phyloP scores from a whole-genome alignment of 2,113 vertebrate species.

The Chascanopsetta lugubris region DNA sequence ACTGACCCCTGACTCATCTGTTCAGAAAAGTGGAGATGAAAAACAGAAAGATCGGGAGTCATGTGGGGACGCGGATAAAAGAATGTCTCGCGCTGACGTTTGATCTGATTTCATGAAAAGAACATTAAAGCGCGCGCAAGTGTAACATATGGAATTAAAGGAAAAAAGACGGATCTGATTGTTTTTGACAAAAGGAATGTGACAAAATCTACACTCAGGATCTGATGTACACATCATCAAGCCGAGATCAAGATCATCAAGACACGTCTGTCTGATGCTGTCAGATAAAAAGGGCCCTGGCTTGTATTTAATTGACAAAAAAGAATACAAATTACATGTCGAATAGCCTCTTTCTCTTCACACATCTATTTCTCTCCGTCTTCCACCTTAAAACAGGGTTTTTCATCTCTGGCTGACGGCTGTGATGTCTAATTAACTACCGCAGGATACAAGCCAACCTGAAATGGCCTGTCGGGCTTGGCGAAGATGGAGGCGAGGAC shows the following conservation, averaged over 20 bases:
- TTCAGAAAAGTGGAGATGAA: not conserved
- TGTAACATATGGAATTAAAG: not conserved
- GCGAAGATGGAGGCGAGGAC: not conserved
- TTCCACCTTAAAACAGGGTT: not conserved
- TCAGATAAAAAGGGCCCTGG: not conserved
- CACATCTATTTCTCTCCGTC: not conserved
- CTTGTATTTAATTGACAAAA: not conserved
- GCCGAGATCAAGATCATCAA: not conserved
- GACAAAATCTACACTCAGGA: not conserved
- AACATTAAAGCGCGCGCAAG: not conserved
- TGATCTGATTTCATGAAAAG: constrained; percentile 15
- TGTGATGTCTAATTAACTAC: not conserved
- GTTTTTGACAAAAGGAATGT: not conserved
- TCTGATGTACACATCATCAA: not conserved
- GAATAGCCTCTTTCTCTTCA: not conserved
- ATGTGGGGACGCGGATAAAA: not conserved
- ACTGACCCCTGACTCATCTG: not conserved
- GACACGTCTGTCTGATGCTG: not conserved
- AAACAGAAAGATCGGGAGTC: constrained; percentile 11
- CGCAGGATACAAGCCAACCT: not conserved
- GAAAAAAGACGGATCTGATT: not conserved
- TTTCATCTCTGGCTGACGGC: not conserved
- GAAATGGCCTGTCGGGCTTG: not conserved
- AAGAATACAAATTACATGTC: not conserved
- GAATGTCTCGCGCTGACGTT: constrained; percentile 6